A percentile compares a stretch with the other conserved stretches of the same genome.
Conservation (phyloP, 23 tunicate species). For the Ciona savignyi region DNA sequence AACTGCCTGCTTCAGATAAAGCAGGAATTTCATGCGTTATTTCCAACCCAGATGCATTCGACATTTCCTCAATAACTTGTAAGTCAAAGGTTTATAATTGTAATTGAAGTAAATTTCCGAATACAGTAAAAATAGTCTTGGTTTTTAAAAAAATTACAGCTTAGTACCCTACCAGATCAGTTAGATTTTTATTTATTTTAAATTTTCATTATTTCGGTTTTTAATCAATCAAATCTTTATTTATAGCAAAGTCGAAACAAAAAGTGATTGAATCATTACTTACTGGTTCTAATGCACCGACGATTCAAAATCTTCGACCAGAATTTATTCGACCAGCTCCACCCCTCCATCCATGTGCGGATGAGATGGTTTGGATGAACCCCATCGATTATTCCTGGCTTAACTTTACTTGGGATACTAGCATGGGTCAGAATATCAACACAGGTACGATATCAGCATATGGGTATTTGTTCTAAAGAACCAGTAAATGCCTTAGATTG, state of each 20-base stretch:
- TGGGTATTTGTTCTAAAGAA: too few species aligned
- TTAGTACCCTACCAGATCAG: too few species aligned
- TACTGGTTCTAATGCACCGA: slow-evolving; percentile 53
- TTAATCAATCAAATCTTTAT: too few species aligned
- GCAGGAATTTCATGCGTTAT: slow-evolving; percentile 67
- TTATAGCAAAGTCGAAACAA: slow-evolving; percentile 3
- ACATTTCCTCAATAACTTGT: neutral
- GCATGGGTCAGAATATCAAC: slow-evolving; percentile 73
- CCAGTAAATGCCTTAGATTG: too few species aligned
- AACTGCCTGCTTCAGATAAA: slow-evolving; percentile 60
- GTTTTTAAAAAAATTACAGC: too few species aligned
- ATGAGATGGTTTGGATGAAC: slow-evolving; percentile 91
- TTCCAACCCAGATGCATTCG: slow-evolving; percentile 41
- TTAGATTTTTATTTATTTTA: too few species aligned
- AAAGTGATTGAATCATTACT: slow-evolving; percentile 56
- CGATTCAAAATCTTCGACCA: slow-evolving; percentile 45
- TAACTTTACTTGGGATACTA: slow-evolving; percentile 72
- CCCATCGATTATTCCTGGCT: slow-evolving; percentile 46
- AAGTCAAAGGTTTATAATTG: too few species aligned
- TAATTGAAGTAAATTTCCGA: too few species aligned
- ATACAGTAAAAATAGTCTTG: too few species aligned
- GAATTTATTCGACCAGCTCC: slow-evolving; percentile 77
- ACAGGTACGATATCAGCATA: too few species aligned
- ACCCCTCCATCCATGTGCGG: slow-evolving; percentile 55
- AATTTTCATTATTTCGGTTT: too few species aligned